phyloP scores from a whole-genome alignment of 1,140 invertebrate species.

The Papilio helenus region DNA sequence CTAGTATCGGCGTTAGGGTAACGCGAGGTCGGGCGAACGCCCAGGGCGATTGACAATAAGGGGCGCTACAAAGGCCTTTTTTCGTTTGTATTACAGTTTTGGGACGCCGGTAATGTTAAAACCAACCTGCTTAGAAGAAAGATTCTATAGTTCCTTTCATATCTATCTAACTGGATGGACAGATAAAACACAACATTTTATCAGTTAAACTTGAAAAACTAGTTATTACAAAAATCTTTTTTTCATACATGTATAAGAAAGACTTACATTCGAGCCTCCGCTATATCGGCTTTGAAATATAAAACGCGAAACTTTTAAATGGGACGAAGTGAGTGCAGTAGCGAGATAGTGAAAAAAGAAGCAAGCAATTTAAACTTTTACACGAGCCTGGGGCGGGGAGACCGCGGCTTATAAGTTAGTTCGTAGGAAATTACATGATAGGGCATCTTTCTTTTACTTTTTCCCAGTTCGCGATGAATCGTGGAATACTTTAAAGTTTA shows the following conservation, averaged over 20 bases:
- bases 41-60: no score
- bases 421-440: constrained; percentile 69
- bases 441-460: constrained; percentile 56
- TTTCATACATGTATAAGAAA: constrained; percentile 54
- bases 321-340: constrained; percentile 76
- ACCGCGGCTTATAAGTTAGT: constrained; percentile 70
- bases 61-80: no score
- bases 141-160: no score
- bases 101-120: no score
- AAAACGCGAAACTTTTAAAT: constrained; percentile 79
- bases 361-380: constrained; percentile 76
- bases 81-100: no score
- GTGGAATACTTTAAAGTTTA: constrained; percentile 25
- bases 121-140: no score
- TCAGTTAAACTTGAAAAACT: constrained; percentile 41
- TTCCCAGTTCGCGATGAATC: constrained; percentile 41
- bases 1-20: no score
- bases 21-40: no score
- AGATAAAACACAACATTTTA: constrained; percentile 19
- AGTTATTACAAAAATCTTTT: constrained; percentile 56
- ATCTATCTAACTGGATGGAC: no score
- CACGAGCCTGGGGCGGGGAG: constrained; percentile 55
- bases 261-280: constrained; percentile 55
- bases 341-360: constrained; percentile 78
- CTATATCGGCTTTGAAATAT: constrained; percentile 63